Evolutionary conservation across 1,140 invertebrate genomes (phyloP), one percentile per base, ranked within the genome.

Genomic region (Papilio dardanus): DNA sequence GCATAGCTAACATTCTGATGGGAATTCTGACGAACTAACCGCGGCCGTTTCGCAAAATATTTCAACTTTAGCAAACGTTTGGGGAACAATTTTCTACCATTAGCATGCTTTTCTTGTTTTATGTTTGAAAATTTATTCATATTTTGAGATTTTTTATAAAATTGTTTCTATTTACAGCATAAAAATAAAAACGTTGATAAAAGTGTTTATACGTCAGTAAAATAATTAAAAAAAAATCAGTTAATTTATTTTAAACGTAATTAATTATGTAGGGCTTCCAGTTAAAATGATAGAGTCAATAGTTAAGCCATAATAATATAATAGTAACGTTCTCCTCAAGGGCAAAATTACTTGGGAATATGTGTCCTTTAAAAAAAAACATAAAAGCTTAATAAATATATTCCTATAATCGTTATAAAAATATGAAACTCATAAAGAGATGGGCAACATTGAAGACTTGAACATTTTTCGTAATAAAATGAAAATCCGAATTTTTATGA

Each of bases 21-120:
- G 76, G 67, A 28, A 71, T 79, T 78, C 74, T 78, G 74, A 78
- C 80, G 76, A 77, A 77, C 66, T 77, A 54, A 58, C 58, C n/a
- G 46, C 14, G 46, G 21, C 21, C 10, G 30, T 73, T 73, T 40
- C 33, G 28, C n/a, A 35, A 73, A 73, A 73, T 73, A 73, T 58
- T 73, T 73, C 3, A 35, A 73, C 68, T 21, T 71, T 42, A 71
- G 28, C 37, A 30, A 46, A 42, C 21, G 12, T 71, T 71, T 30
- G 16, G 40, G 40, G 68, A 46, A 46, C 24, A 30, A 71, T 46
- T 46, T 71, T 21, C 40, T 30, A 24, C 68, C 21, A 71, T 71
- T 31, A 50, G 40, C 3, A 50, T 19, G 68, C 42, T 71, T 71
- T 71, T 46, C 40, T 42, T n/a, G 40, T 62, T 1, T 14, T 7